Percentiles rank a stretch among this genome's conserved stretches.
phyloP scores from a whole-genome alignment of 2,888 invertebrate genomes.

The Ischnus inquisitorius region DNA sequence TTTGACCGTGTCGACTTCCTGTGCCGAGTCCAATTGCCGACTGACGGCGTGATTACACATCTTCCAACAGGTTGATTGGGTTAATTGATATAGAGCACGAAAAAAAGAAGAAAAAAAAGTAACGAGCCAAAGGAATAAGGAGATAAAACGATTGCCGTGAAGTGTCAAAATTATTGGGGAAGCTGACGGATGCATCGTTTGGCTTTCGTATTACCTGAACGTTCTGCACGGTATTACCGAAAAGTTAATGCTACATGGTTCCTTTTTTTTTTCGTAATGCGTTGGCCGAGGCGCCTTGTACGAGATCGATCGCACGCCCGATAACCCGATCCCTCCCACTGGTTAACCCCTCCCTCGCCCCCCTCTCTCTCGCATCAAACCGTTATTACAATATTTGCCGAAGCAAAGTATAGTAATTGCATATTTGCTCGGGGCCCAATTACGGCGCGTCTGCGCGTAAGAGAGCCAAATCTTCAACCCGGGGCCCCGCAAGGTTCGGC shows the following conservation, averaged over 20 bases:
- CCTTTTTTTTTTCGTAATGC: constrained; percentile 72
- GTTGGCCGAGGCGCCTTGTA: constrained; percentile 70
- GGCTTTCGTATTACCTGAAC: constrained; percentile 37
- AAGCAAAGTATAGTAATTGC: constrained; percentile 82
- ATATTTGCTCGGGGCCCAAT: constrained; percentile 82
- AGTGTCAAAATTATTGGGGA: constrained; percentile 57
- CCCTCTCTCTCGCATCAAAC: constrained; percentile 49
- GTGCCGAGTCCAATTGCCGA: constrained; percentile 5
- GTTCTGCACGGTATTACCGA: constrained; percentile 3
- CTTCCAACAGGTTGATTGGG: constrained; percentile 2
- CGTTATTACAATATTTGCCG: constrained; percentile 84
- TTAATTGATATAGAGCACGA: constrained; percentile 9
- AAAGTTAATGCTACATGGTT: constrained; percentile 28
- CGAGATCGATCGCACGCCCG: constrained; percentile 78
- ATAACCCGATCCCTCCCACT: constrained; percentile 76
- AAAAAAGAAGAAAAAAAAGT: not conserved
- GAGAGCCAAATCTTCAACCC: constrained; percentile 23
- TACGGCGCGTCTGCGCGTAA: constrained; percentile 70
- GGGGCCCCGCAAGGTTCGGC: constrained; percentile 23
- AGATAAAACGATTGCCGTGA: constrained; percentile 17
- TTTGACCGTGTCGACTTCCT: constrained; percentile 18
- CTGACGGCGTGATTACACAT: constrained; percentile 35
- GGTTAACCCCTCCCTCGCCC: constrained; percentile 77
- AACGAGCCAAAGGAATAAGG: constrained; percentile 23
- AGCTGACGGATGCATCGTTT: constrained; percentile 11